Evolutionary conservation across 1,140 invertebrate genomes (phyloP), one percentile per base, ranked within the genome.

Genomic region (Zaprionus nigranus): DNA sequence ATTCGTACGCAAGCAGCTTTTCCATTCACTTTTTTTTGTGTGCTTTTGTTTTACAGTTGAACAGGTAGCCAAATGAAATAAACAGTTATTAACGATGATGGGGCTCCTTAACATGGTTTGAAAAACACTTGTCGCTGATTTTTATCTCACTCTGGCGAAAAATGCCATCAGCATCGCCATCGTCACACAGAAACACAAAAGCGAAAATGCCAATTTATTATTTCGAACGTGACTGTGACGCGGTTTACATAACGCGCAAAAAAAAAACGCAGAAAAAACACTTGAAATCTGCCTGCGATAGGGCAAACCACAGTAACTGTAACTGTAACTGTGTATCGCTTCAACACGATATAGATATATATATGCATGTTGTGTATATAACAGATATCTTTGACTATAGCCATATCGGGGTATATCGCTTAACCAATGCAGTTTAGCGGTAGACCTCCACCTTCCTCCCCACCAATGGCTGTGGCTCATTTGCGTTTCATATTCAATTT

Each of bases 171-270:
- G 22, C 57, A 67, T 34, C 30, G 30, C 26, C 51, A 67, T 30
- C 30, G 30, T 34, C 30, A 34, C 30, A 34, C 30, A 34, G 65
- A 36, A 46, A 59, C 36, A 51, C 60, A 76, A 76, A 70, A 71
- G 58, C 69, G 62, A 77, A 77, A 77, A 77, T 77, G 62, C 40
- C 70, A 77, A 69, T 78, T 75, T 78, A 75, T 78, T 78, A 75
- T 65, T 77, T 78, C 59, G 66, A 81, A 88, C 85, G 84, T 88
- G 84, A 87, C 78, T 79, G 78, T 72, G 67, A 72, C 56, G 75
- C 75, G 67, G 85, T 90, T 88, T 88, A 88, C 85, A 88, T 88
- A 90, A 85, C 54, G 43, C 51, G 30, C 28, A 34, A 11, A 30
- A 51, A 57, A n/a, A 64, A 56, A 75, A 36, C 15, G 7, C 6